Base-by-base conservation (phyloP, 2,797 vertebrate species). In the Vipera ursinii region DNA sequence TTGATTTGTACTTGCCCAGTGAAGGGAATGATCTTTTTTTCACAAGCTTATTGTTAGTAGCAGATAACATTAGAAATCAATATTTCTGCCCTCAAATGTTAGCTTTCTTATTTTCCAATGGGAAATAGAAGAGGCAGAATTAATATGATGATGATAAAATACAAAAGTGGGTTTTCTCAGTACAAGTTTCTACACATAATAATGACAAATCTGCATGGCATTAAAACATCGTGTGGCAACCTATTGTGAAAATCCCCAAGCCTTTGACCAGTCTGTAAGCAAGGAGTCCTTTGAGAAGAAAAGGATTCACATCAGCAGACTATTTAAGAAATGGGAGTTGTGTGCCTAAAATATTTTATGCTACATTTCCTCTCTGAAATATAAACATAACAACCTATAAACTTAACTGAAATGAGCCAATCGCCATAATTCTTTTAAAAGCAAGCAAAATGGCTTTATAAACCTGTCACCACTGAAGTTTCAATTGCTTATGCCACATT, bases 401-500 rank as follows among this genome's bases (percentile, higher is more conserved):
- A 87, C 44, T 63, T 90, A 93, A 88, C 89, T 32, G 89, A 88
- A 93, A 90, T 90, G 85, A 93, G 89, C 90, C 89, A 93, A 93
- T 93, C 85, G 78, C 89, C 89, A 93, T 90, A 93, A 93, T 93
- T 93, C 92, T 90, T 93, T 90, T 90, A 90, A 90, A 90, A 93
- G 92, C 85, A 93, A 90, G 87, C 89, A 87, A 90, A 93, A 89
- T 90, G 87, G 92, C 89, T 93, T 87, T 93, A 93, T 93, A 90
- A 93, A 90, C 85, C 92, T 93, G 92, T 93, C 92, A 88, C 92
- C 87, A n/a, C 63, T 90, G 92, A 90, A 90, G 56, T 87, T 93
- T 93, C 92, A 90, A 90, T 93, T 87, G 55, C 92, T 90, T 90
- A 60, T 32, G 56, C 89, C 63, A 93, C 89, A 88, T 93, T 93